Conservation (phyloP, 2,113 vertebrate genomes). For the Catagonus wagneri region DNA sequence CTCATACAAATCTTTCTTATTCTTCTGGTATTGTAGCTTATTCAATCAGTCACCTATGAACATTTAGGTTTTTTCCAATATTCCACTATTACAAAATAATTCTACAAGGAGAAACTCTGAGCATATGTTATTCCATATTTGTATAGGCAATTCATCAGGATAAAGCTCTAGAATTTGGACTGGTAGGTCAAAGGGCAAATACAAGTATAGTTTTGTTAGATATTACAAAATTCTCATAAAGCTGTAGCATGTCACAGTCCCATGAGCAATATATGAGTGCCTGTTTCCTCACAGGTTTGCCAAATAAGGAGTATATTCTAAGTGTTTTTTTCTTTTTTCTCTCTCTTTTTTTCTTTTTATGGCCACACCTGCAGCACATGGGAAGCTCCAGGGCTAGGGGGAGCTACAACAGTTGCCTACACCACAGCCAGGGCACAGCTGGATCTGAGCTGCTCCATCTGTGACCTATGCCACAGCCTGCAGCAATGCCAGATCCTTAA, state of each 20-base stretch:
- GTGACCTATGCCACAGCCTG: no score
- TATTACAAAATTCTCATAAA: conserved; percentile 9
- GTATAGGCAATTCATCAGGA: background rate
- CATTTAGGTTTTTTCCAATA: background rate
- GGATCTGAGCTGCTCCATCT: no score
- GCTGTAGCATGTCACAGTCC: background rate
- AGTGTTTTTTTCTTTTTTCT: background rate
- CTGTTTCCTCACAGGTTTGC: background rate
- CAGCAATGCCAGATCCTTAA: no score
- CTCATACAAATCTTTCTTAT: background rate
- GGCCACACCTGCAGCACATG: no score
- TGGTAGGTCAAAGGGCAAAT: background rate
- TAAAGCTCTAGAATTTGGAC: background rate
- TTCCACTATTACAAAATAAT: conserved; percentile 38
- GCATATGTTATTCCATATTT: background rate
- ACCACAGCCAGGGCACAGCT: no score
- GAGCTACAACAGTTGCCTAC: no score
- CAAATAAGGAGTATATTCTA: background rate
- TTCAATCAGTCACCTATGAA: background rate
- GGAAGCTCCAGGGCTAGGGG: no score
- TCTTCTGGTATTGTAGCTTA: conserved; percentile 14
- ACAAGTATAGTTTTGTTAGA: background rate
- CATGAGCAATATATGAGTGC: background rate
- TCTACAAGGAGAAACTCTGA: background rate
- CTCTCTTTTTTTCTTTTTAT: no score